Percentiles rank a stretch among this genome's conserved stretches.
phyloP scores from a whole-genome alignment of 2,797 vertebrate genomes.

The Zalophus californianus region DNA sequence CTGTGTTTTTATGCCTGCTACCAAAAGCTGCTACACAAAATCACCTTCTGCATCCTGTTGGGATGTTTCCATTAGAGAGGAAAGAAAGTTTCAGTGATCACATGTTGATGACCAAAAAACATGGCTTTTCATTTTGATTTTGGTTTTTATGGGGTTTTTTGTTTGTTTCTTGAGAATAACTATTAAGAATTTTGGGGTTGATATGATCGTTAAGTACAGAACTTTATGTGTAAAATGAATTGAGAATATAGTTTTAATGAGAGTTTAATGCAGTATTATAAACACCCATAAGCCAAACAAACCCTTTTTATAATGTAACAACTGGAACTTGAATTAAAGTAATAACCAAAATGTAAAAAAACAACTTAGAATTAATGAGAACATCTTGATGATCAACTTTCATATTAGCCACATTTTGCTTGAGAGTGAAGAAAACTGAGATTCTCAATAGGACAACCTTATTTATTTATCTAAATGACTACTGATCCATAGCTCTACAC shows the following conservation, averaged over 20 bases:
- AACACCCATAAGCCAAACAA: not conserved
- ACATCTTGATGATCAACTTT: constrained; percentile 6
- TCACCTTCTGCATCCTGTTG: not conserved
- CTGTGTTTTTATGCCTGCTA: not conserved
- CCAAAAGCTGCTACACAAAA: not conserved
- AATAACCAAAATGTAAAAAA: not conserved
- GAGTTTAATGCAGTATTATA: not conserved
- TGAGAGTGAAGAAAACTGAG: constrained; percentile 16
- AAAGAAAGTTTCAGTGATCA: not conserved
- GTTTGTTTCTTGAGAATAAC: not conserved
- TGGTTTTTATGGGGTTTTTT: not conserved
- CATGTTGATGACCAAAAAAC: not conserved
- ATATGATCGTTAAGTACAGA: not conserved
- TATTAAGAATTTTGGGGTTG: not conserved
- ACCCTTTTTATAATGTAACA: not conserved
- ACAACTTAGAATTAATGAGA: not conserved
- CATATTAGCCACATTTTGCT: not conserved
- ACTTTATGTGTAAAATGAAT: not conserved
- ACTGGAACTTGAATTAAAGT: constrained; percentile 17
- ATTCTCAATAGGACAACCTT: not conserved
- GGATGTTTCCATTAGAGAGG: not conserved
- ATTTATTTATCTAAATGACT: constrained; percentile 59
- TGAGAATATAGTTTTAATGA: constrained; percentile 5
- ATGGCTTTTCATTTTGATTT: not conserved
- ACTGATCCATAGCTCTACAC: not conserved